Base-by-base conservation (phyloP, 1,140 invertebrate species). In the Carcinoscorpius rotundicauda region DNA sequence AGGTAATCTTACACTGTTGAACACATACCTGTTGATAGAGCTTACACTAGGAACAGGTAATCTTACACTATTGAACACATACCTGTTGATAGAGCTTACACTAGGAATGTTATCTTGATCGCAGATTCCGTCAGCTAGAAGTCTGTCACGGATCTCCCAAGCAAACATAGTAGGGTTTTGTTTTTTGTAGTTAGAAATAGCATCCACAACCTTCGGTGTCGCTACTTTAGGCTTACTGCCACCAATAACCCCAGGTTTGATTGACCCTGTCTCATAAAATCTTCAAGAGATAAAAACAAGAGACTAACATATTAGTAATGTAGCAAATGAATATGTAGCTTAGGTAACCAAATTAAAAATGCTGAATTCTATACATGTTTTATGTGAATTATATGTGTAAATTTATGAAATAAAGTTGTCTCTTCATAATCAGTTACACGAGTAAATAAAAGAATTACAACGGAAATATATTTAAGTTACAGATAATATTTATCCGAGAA, bases 161-260 rank as follows among this genome's bases (percentile, higher is more conserved):
- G 97, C 97, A 77, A 99, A 99, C 95, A 99, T 98, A 11, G 96
- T 99, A 0, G 97, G 97, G 79, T 99, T 98, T 77, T 98, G 93
- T 66, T 93, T 83, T 78, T 99, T 99, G 82, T 99, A 99, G 70
- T 92, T 90, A 3, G 94, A 91, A 69, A 99, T 99, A 57, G 95
- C 94, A 75, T 98, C 93, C 50, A 99, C 97, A 8, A 99, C 97
- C 59, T 93, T 91, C 1, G 95, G 95, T 1, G 97, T 99, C 4
- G 97, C 97, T 51, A 99, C 97, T 80, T 99, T 99, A 6, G 97
- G 97, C 79, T 99, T 99, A 50, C 92, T 97, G 11, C 97, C 97
- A 3, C 97, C 97, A 73, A 99, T 99, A 52, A 99, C 95, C 5
- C 96, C 96, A 5, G 97, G 96, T 76, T 96, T 96, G 80, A 98